Evolutionary conservation across 1,140 invertebrate species (phyloP).

Genomic region (Drosophila obscura): DNA sequence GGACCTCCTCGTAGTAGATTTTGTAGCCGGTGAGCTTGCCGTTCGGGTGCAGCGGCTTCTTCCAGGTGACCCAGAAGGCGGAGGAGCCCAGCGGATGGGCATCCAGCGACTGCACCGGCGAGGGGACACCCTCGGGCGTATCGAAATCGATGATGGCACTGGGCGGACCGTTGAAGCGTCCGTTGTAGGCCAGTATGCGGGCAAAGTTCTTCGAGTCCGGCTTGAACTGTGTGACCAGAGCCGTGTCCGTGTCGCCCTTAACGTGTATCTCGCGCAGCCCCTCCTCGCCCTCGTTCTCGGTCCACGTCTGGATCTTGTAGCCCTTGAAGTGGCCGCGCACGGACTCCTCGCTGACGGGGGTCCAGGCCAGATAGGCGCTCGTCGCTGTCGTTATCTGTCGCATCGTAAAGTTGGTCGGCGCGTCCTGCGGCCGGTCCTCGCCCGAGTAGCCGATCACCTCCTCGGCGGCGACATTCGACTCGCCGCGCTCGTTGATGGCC

Average conservation of each 20-base stretch:
- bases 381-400: constrained; percentile 89
- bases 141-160: constrained; percentile 93
- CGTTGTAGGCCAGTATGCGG: constrained; percentile 95
- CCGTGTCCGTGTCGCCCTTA: constrained; percentile 88
- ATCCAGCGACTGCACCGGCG: constrained; percentile 92
- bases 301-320: constrained; percentile 98
- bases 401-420: constrained; percentile 93
- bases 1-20: constrained; percentile 94
- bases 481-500: constrained; percentile 95
- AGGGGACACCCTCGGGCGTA: constrained; percentile 96
- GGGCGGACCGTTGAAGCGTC: constrained; percentile 94
- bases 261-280: constrained; percentile 91
- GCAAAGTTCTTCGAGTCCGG: constrained; percentile 96
- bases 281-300: constrained; percentile 90
- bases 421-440: constrained; percentile 93
- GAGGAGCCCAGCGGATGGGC: constrained; percentile 94
- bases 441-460: constrained; percentile 97
- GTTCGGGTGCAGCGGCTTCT: constrained; percentile 96
- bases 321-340: constrained; percentile 96
- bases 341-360: constrained; percentile 89
- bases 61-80: constrained; percentile 95
- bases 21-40: constrained; percentile 96
- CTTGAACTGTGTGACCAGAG: constrained; percentile 92
- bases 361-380: constrained; percentile 93
- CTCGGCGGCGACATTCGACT: constrained; percentile 91